Evolutionary conservation across 2,888 invertebrate species (phyloP), one percentile per base, ranked within the genome.

Genomic region (Ophion obscuratus): DNA sequence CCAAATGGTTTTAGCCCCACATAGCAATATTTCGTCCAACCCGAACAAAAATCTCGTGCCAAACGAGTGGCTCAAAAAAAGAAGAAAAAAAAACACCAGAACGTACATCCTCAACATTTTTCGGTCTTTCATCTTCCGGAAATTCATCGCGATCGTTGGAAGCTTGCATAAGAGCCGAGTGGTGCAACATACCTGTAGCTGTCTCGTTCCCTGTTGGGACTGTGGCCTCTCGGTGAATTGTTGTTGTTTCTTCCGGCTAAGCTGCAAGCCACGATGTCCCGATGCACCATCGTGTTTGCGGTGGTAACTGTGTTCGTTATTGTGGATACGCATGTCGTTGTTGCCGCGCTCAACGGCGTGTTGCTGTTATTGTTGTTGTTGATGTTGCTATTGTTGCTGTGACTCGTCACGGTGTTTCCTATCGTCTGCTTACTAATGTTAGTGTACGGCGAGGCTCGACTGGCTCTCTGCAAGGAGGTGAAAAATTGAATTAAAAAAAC

Each of bases 151-250:
- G 68, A 14, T 47, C 47, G 47, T 11, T 47, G 14, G 47, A 47
- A 47, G 11, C 2, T 47, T 4, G 14, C 14, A 4, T 0, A 11
- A 47, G 14, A 14, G 14, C 14, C 47, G 14, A 14, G 9, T 20
- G 40, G 31, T 57, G 64, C 11, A 71, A 31, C 89, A 90, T 95
- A 98, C 98, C 97, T 97, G 95, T 97, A 98, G 94, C 97, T 97
- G 93, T 98, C 98, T 89, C 98, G 95, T 94, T 98, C 98, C 91
- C 97, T 95, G 90, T 95, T 96, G 76, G 97, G 97, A 94, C 97
- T 97, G 93, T 96, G 97, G 84, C 96, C 97, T 90, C 97, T 95
- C 24, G 97, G 97, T 67, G 97, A 97, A 94, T 97, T 97, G 78
- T 96, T 96, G 81, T 96, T 96, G 81, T 96, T 95, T 84, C 94